Base-by-base conservation (phyloP, 2,888 invertebrate species). In the Hartigia nigra region DNA sequence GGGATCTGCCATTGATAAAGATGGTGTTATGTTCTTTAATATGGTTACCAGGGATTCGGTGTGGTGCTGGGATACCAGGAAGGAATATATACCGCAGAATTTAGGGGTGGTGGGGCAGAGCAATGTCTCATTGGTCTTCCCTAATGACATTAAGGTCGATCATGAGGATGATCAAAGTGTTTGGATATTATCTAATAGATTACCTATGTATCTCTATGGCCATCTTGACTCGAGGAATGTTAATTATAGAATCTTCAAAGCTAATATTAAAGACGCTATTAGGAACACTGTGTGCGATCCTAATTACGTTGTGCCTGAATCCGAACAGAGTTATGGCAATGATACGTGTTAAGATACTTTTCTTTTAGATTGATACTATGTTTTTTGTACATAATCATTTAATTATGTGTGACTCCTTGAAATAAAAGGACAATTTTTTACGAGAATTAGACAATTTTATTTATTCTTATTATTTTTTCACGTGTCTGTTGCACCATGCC, bases 141-240 rank as follows among this genome's bases (percentile, higher is more conserved):
- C 97, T 0, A 97, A 97, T 86, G 97, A 97, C 88, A 91, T 97
- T 74, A 95, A 95, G 90, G 93, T 97, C 12, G 97, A 97, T 86
- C 93, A 95, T 80, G 95, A 95, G 70, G 87, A 92, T 12, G 92
- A 93, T 70, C 95, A 96, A 87, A 95, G 93, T 78, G 92, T 97
- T 12, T 97, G 97, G 97, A 93, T 96, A 4, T 93, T 97, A 84
- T 95, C 96, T 3, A 97, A 97, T 90, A 93, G 93, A 35, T 90
- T 97, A 80, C 96, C 96, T 1, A 93, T 95, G 91, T 97, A 95
- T 90, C 93, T 97, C 76, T 96, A 95, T 76, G 93, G 93, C 0
- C 92, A 93, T 12, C 90, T 97, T 75, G 93, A 96, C 85, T 92
- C 92, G 31, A 92, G 93, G 69, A 95, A 95, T 76, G 93, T 95